These are phyloP conservation scores for Agonopterix subpropinquella DNA, from an alignment of 2,888 invertebrate species.

Conservation along the genomic window DNA sequence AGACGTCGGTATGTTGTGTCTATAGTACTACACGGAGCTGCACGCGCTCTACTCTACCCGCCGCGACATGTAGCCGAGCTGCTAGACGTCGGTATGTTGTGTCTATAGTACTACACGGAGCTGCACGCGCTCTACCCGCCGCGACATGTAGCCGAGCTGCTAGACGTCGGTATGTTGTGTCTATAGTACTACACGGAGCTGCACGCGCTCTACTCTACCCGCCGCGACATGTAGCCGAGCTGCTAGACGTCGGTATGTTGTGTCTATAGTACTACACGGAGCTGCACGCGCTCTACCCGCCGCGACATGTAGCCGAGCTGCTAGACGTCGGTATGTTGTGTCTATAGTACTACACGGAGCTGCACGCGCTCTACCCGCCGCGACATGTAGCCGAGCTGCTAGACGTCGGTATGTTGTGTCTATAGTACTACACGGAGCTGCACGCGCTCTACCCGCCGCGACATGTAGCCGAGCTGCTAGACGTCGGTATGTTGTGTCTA, in stretches of 20 bases:
- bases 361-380: slow-evolving; percentile 30
- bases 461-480: neutral
- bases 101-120: slow-evolving; percentile 7
- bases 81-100: too few species aligned
- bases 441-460: slow-evolving; percentile 28
- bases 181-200: slow-evolving; percentile 13
- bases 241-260: too few species aligned
- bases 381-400: neutral
- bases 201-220: slow-evolving; percentile 36
- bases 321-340: too few species aligned
- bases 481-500: too few species aligned
- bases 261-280: slow-evolving; percentile 6
- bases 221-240: slow-evolving; percentile 3
- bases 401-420: too few species aligned
- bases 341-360: slow-evolving; percentile 9
- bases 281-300: slow-evolving; percentile 31
- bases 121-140: slow-evolving; percentile 30
- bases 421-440: slow-evolving; percentile 13
- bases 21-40: slow-evolving; percentile 13
- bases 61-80: slow-evolving; percentile 1
- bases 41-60: slow-evolving; percentile 36
- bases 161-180: too few species aligned
- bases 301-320: neutral
- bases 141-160: neutral
- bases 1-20: too few species aligned